These are phyloP conservation scores for Chaetogeoica ovagalla DNA, from an alignment of 2,888 invertebrate species.

Conservation along the genomic window DNA sequence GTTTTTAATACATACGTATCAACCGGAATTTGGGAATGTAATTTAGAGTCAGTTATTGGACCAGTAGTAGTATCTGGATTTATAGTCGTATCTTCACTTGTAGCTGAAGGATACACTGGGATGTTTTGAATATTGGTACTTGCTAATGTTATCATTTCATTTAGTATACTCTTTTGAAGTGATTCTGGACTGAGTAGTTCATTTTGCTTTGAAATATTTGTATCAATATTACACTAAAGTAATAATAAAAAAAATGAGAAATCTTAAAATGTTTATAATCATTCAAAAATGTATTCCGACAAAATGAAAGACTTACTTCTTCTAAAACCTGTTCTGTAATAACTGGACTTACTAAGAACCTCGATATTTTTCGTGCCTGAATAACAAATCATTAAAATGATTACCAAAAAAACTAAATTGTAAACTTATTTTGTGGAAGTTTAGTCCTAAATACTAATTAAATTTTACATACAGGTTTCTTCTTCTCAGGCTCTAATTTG, in stretches of 20 bases:
- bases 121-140: constrained; percentile 32
- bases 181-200: constrained; percentile 45
- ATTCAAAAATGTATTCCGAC: neutral
- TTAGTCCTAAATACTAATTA: too few relatives aligned
- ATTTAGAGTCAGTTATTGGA: constrained; percentile 33
- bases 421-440: neutral
- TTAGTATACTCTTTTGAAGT: constrained; percentile 41
- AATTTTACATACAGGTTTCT: constrained; percentile 30
- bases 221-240: constrained; percentile 31
- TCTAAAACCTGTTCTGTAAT: constrained; percentile 59
- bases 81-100: constrained; percentile 23
- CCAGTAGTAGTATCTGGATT: constrained; percentile 23
- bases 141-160: constrained; percentile 43
- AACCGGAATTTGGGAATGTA: constrained; percentile 37
- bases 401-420: neutral
- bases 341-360: constrained; percentile 81
- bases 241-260: neutral
- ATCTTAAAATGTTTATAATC: neutral
- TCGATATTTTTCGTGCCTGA: constrained; percentile 71
- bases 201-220: constrained; percentile 18
- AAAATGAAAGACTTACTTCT: constrained; percentile 54
- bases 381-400: neutral
- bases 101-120: neutral
- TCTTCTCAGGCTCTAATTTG: constrained; percentile 34
- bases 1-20: constrained; percentile 27